phyloP scores from a whole-genome alignment of 2,797 vertebrate species.

The Schizopygopsis malacanthus region DNA sequence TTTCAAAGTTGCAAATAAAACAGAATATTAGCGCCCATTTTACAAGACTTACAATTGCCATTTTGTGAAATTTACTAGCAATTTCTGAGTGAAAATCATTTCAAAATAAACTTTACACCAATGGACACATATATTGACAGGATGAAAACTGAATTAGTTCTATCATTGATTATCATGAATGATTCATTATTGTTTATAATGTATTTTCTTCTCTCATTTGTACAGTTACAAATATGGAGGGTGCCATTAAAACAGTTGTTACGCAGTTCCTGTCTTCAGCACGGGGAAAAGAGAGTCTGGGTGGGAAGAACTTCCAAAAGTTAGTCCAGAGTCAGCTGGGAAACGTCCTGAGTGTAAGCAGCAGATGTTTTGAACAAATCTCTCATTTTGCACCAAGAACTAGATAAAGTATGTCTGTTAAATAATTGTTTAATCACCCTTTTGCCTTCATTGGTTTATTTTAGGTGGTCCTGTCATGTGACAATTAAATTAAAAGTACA shows the following conservation, averaged over 20 bases:
- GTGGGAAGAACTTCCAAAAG: slow-evolving; percentile 67
- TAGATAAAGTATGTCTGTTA: neutral
- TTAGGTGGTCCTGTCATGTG: neutral
- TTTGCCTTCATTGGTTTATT: neutral
- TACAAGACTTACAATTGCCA: neutral
- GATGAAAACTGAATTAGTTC: neutral
- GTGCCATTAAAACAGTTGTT: slow-evolving; percentile 74
- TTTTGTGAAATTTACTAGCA: neutral
- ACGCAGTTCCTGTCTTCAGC: slow-evolving; percentile 67
- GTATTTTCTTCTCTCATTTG: slow-evolving; percentile 12
- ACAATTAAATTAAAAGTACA: neutral
- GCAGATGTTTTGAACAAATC: neutral
- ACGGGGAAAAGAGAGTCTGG: slow-evolving; percentile 69
- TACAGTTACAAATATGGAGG: slow-evolving; percentile 72
- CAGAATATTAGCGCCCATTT: no score
- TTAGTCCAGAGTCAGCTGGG: slow-evolving; percentile 72
- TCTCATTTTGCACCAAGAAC: neutral
- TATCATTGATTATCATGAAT: no score
- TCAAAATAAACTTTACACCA: neutral
- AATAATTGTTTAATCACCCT: neutral
- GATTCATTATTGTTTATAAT: neutral
- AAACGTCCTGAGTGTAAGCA: slow-evolving; percentile 72
- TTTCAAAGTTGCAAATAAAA: neutral
- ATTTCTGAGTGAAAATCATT: no score
- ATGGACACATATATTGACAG: neutral